Evolutionary conservation across 2,888 invertebrate genomes (phyloP).

Genomic region (Brachylomia viminalis): DNA sequence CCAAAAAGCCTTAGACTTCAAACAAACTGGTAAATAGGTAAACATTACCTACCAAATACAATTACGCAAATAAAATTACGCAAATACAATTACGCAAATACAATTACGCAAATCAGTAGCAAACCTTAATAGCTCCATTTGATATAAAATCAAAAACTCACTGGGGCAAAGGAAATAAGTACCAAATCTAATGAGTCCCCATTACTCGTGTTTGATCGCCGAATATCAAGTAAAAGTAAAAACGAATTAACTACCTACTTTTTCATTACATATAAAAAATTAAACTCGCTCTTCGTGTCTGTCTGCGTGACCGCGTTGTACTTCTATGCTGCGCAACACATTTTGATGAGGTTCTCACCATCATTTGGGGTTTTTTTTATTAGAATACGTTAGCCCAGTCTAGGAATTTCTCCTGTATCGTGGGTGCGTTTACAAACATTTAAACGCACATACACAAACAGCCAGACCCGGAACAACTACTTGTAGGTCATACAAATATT

Average conservation of each 20-base stretch:
- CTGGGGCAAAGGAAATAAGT: conserved; percentile 25
- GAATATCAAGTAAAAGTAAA: conserved; percentile 33
- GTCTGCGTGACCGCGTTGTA: not conserved
- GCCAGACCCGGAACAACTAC: no score
- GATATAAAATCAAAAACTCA: conserved; percentile 11
- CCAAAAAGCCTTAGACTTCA: not conserved
- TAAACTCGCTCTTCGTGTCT: not conserved
- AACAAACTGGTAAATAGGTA: not conserved
- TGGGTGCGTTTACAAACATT: no score
- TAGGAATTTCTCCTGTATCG: no score
- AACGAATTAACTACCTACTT: conserved; percentile 49
- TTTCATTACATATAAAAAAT: not conserved
- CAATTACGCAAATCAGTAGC: conserved; percentile 2
- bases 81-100: no score
- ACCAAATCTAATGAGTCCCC: conserved; percentile 38
- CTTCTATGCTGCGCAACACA: no score
- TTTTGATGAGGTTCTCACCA: no score
- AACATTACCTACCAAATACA: conserved; percentile 2
- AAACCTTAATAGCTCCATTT: conserved; percentile 28
- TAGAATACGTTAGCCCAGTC: no score
- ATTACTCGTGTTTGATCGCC: conserved; percentile 54
- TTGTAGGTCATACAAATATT: no score
- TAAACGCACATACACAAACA: no score
- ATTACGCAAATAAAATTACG: no score
- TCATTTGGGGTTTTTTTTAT: no score